Evolutionary conservation across 2,888 invertebrate species (phyloP), one percentile per base, ranked within the genome.

Genomic region (Xestia rhomboidea): DNA sequence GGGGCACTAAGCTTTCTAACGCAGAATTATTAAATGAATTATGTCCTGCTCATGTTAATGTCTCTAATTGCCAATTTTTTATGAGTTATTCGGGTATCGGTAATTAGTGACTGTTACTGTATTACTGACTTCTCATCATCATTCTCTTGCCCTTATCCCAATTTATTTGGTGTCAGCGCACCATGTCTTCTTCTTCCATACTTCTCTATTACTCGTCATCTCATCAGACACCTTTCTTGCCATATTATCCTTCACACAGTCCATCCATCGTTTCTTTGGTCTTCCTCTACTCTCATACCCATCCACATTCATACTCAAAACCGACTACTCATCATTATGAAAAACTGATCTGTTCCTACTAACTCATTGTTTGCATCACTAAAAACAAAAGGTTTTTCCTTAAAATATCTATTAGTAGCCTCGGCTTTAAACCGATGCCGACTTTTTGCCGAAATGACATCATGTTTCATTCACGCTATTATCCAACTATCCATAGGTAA

Each of bases 381-480:
- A 73, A 11, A 73, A 81, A 69, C 15, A 68, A 64, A 76, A 69
- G 15, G 2, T 44, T 64, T 44, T 67, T 34, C 57, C 38, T 62
- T 10, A 69, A 83, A 13, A 71, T 73, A 66, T 77, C 74, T 79
- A 77, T 71, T 70, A 76, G 24, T 63, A 73, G 69, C 41, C n/a
- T 54, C 63, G 41, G 44, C 38, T 77, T 62, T 21, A 57, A 66
- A 51, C 79, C 73, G 82, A 87, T 79, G 84, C 83, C 83, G 76
- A 83, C 73, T 84, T 88, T 89, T 82, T 87, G 79, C 71, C 72
- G 49, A 68, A 82, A 88, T 89, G 87, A 89, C 89, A 87, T 90
- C 89, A 91, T 87, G 83, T 84, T 89, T 88, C 87, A 91, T 90
- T 91, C 89, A 90, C 76, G 73, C 76, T 81, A 80, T 81, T 81